Evolutionary conservation across 2,797 vertebrate species (phyloP).

Genomic region (Typhlichthys eigenmanni): DNA sequence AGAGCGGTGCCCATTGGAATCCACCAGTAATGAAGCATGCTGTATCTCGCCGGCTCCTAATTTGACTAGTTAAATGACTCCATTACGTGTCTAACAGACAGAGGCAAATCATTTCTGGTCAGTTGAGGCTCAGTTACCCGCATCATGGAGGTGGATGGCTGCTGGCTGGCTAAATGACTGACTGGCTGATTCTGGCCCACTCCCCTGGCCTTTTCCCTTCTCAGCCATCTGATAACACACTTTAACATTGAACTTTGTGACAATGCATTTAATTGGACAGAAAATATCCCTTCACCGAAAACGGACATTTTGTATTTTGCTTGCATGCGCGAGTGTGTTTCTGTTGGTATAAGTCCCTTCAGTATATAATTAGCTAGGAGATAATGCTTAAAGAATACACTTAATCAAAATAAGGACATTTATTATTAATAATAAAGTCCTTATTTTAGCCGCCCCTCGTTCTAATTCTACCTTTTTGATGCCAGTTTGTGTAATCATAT

Average conservation of each 20-base stretch:
- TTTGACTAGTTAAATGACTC: constrained; percentile 99
- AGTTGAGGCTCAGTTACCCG: constrained; percentile 99
- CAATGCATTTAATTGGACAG: constrained; percentile 28
- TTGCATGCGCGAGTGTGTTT: background rate
- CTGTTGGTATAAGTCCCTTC: constrained; percentile 1
- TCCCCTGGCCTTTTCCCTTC: constrained; percentile 39
- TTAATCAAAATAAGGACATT: constrained; percentile 40
- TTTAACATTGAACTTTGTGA: background rate
- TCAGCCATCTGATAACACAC: constrained; percentile 29
- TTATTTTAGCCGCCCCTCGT: constrained; percentile 35
- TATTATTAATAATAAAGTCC: constrained; percentile 28
- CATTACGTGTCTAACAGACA: constrained; percentile 99
- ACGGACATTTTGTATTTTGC: constrained; percentile 8
- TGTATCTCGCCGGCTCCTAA: constrained; percentile 98
- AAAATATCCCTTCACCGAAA: constrained; percentile 8
- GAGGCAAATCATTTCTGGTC: constrained; percentile 99
- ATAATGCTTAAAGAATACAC: constrained; percentile 42
- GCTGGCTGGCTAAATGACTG: constrained; percentile 83
- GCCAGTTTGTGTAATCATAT: constrained; percentile 63
- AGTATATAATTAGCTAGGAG: constrained; percentile 35
- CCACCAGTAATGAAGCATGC: constrained; percentile 99
- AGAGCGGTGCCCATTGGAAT: constrained; percentile 98
- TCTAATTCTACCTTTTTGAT: constrained; percentile 41
- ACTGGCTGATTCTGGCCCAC: constrained; percentile 69
- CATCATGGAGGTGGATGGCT: constrained; percentile 95